Evolutionary conservation across 2,888 invertebrate genomes (phyloP), one percentile per base, ranked within the genome.

Genomic region (Drosophila fulvimacula): DNA sequence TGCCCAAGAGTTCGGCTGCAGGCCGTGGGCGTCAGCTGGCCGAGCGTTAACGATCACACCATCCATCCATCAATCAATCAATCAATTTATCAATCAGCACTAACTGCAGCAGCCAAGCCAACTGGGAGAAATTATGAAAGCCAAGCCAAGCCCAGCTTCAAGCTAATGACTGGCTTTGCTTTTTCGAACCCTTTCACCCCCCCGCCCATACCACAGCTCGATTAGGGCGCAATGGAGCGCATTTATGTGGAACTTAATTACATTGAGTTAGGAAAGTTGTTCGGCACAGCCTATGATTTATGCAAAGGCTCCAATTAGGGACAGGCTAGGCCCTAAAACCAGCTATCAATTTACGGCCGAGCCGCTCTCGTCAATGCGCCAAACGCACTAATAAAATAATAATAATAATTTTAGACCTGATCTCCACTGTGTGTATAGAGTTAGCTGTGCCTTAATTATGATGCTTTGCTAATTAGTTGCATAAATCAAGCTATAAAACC

Each of bases 21-120:
- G 24, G 15, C 15, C 19, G 19, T 15, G 39, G 52, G 49, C 71
- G 77, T 73, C 68, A 58, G 42, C 61, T 67, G 73, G 69, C 61
- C 34, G 13, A 19, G 39, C 73, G 68, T 68, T 78, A 82, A 85
- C 88, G 84, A 83, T 86, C 87, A 73, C 67, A 58, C 69, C 77
- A 70, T 9, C 27, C 46, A 46, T 11, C 46, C 9, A 46, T 68
- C 71, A 56, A 72, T 52, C 65, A 56, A 72, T 83, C 89, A 87
- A 89, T 87, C 89, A 89, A 86, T 81, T 79, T 83, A 86, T 81
- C 82, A 86, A 86, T 83, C 84, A 81, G 66, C 86, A 62, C 67
- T 62, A 62, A 57, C 13, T 11, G 51, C 51, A 15, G 7, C 21
- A n/a, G 52, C n/a, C 69, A 41, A 61, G 51, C 41, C 75, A 60